Percentiles rank a stretch among this genome's conserved stretches.
Conservation (phyloP, 2,113 vertebrate genomes). For the Lichenostomus cassidix region DNA sequence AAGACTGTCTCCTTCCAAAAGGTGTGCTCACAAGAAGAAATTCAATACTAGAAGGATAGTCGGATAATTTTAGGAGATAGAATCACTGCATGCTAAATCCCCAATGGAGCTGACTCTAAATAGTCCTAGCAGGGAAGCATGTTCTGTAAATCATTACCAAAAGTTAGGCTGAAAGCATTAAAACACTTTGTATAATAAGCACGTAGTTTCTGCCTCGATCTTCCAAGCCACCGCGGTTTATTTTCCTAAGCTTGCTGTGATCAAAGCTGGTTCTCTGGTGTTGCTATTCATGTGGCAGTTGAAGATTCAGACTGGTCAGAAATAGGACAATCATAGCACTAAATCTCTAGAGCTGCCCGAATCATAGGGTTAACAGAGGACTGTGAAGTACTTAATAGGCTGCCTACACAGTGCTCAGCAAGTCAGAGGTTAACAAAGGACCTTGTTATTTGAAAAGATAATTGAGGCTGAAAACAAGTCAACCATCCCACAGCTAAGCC, state of each 20-base stretch:
- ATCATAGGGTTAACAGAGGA: constrained; percentile 8
- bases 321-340: not conserved
- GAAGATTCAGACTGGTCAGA: not conserved
- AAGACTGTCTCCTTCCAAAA: not conserved
- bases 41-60: not conserved
- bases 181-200: not conserved
- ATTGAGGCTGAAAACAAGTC: constrained; percentile 47
- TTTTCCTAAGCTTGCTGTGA: not conserved
- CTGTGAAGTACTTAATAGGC: not conserved
- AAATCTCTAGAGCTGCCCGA: not conserved
- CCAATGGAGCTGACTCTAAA: not conserved
- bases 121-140: not conserved
- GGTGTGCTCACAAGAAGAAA: constrained; percentile 14
- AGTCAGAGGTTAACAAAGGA: constrained; percentile 62
- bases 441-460: constrained; percentile 43
- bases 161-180: not conserved
- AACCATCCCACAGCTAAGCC: constrained; percentile 25
- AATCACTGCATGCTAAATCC: not conserved
- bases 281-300: not conserved
- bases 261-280: not conserved
- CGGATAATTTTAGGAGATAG: not conserved
- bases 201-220: not conserved
- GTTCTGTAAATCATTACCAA: constrained; percentile 4
- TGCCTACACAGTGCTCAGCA: constrained; percentile 24
- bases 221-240: constrained; percentile 9